These are phyloP conservation scores for Rallus crepitans DNA, from an alignment of 2,797 vertebrate species.

Conservation along the genomic window DNA sequence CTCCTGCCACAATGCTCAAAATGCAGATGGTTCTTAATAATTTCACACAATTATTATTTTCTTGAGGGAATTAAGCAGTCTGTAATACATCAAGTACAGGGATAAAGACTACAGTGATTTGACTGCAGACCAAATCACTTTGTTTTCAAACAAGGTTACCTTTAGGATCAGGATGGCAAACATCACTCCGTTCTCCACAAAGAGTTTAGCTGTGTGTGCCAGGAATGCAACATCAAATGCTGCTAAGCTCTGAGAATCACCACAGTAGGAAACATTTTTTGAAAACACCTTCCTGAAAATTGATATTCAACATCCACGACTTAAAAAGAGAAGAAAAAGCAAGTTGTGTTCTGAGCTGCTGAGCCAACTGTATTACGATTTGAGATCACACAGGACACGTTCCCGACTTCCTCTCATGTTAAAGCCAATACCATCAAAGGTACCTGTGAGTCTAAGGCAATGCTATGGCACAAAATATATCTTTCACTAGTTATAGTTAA, in stretches of 20 bases:
- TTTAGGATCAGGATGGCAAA: conserved; percentile 2
- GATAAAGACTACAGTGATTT: background rate
- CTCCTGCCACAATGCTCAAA: background rate
- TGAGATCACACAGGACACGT: background rate
- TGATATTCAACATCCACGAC: background rate
- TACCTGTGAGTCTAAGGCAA: background rate
- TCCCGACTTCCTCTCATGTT: background rate
- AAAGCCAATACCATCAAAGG: background rate
- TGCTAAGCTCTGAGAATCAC: background rate
- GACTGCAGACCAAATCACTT: background rate
- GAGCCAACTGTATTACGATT: background rate
- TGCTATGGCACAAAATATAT: background rate
- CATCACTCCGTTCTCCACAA: background rate
- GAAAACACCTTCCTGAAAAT: conserved; percentile 1
- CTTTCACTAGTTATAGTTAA: background rate
- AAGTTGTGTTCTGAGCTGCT: background rate
- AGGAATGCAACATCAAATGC: background rate
- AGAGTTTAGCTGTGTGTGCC: background rate
- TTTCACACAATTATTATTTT: background rate
- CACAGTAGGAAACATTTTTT: background rate
- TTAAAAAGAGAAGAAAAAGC: background rate
- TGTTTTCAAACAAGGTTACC: conserved; percentile 7
- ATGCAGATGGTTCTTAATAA: background rate
- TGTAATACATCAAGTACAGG: background rate
- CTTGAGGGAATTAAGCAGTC: background rate